A percentile compares a stretch with the other conserved stretches of the same genome.
Conservation (phyloP, 2,797 vertebrate species). For the Sibirionetta formosa region DNA sequence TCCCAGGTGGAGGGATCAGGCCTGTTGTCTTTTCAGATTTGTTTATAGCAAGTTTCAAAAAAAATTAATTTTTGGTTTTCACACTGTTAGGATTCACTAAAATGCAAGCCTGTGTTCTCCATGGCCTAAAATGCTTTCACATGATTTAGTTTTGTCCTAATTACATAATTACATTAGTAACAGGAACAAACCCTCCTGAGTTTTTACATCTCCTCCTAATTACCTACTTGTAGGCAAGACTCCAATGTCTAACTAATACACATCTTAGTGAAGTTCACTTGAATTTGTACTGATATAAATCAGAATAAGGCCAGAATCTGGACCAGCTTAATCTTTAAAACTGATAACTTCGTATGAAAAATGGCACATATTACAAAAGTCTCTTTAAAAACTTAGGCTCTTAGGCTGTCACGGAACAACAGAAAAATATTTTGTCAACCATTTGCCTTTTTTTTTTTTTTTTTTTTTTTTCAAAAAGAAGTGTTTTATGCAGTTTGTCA, state of each 20-base stretch:
- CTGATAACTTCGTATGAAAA: neutral
- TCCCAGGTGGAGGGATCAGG: neutral
- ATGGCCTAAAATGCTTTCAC: neutral
- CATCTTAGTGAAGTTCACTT: neutral
- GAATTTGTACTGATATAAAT: neutral
- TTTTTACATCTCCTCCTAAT: conserved; percentile 50
- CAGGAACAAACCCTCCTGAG: conserved; percentile 9
- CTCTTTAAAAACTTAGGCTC: neutral
- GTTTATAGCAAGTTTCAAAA: neutral
- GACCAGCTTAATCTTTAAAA: neutral
- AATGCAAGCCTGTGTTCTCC: neutral
- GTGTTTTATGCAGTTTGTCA: neutral
- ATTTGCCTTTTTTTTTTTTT: neutral
- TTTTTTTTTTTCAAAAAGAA: too few species aligned
- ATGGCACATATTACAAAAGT: neutral
- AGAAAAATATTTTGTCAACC: neutral
- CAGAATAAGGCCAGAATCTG: neutral
- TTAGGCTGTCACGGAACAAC: neutral
- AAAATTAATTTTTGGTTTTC: conserved; percentile 13
- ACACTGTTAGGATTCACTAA: neutral
- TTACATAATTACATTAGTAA: conserved; percentile 44
- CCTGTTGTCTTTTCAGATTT: neutral
- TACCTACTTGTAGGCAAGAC: conserved; percentile 18
- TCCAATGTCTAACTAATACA: neutral
- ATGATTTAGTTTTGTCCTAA: conserved; percentile 41